These are phyloP conservation scores for Lysandra bellargus DNA, from an alignment of 2,888 invertebrate genomes.

Conservation along the genomic window DNA sequence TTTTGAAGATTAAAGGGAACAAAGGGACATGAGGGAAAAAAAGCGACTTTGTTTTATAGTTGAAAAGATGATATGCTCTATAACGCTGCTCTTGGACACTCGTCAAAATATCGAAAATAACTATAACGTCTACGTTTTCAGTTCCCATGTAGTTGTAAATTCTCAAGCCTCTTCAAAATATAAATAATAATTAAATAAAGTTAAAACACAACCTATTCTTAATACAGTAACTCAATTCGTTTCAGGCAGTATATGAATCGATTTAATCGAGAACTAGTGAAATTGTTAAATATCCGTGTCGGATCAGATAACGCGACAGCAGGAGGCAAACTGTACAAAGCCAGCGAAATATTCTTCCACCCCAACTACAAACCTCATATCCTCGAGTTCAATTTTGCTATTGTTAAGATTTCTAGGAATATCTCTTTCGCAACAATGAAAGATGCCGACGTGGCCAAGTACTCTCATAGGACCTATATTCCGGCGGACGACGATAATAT, in stretches of 20 bases:
- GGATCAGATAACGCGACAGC: conserved; percentile 66
- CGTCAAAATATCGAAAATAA: too few species aligned
- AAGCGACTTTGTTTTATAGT: too few species aligned
- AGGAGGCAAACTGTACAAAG: conserved; percentile 59
- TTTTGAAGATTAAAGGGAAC: too few species aligned
- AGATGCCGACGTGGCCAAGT: conserved; percentile 48
- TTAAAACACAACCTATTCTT: too few species aligned
- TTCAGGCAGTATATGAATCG: conserved; percentile 72
- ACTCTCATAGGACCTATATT: conserved; percentile 49
- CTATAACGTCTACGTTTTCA: too few species aligned
- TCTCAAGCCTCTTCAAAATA: not conserved
- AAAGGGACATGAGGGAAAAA: too few species aligned
- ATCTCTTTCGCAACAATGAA: conserved; percentile 49
- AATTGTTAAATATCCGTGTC: conserved; percentile 65
- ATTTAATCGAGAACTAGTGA: conserved; percentile 71
- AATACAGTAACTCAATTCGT: conserved; percentile 1
- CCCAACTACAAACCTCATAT: conserved; percentile 71
- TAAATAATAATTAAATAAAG: not conserved
- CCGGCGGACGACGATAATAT: conserved; percentile 57
- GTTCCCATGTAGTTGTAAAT: too few species aligned
- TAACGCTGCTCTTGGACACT: too few species aligned
- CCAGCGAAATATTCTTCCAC: conserved; percentile 68
- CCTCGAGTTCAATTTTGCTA: conserved; percentile 66
- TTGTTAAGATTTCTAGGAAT: conserved; percentile 61
- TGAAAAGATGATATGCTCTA: too few species aligned